Conservation (phyloP, 2,113 vertebrate species). For the Ptyas mucosa region DNA sequence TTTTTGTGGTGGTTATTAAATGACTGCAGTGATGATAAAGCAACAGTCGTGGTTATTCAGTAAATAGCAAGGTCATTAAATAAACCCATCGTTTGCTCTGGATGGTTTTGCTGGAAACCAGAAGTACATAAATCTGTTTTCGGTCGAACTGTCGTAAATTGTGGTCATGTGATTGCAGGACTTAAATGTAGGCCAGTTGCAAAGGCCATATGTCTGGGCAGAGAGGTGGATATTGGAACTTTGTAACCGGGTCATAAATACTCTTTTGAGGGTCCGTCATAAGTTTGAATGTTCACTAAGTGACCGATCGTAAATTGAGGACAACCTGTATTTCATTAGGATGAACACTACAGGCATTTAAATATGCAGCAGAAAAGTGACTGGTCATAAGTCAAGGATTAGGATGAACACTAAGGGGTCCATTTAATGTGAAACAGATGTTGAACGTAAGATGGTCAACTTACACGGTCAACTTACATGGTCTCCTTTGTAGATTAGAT, state of each 20-base stretch:
- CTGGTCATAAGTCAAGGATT: not conserved
- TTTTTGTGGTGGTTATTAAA: not conserved
- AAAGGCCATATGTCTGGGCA: not conserved
- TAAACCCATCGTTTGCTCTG: not conserved
- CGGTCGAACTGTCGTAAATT: not conserved
- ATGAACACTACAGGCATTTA: too few relatives aligned
- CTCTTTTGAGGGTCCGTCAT: not conserved
- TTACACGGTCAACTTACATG: not conserved
- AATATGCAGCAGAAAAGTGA: too few relatives aligned
- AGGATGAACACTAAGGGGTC: not conserved
- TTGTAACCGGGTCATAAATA: not conserved
- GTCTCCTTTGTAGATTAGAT: not conserved
- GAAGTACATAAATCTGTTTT: not conserved
- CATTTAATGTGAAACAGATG: not conserved
- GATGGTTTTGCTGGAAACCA: not conserved
- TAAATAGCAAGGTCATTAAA: not conserved
- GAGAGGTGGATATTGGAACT: not conserved
- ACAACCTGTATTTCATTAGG: too few relatives aligned
- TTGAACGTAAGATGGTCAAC: not conserved
- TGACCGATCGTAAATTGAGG: not conserved
- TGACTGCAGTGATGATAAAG: too few relatives aligned
- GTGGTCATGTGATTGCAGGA: not conserved
- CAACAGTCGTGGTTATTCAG: not conserved
- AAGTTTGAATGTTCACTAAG: not conserved
- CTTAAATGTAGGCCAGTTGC: not conserved